Base-by-base conservation (phyloP, 2,797 vertebrate species). In the Selene dorsalis region DNA sequence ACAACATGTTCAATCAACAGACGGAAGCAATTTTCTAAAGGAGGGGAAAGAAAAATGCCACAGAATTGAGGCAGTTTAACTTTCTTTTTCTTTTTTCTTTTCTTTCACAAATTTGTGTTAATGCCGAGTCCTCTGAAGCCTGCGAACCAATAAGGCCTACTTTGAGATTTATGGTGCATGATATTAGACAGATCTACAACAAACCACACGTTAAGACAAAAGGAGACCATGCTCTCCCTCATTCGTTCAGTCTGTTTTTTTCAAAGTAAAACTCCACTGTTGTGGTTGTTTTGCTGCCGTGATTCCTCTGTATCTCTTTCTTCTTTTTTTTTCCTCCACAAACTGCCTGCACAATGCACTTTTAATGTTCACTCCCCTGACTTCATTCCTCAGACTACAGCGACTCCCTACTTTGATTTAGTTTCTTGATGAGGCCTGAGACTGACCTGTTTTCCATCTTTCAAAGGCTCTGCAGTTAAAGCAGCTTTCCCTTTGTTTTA, bases 361-460 rank as follows among this genome's bases (percentile, higher is more conserved):
- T 87, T 85, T 85, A 88, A 85, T 86, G 84, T 79, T 91, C 75
- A 81, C 87, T 89, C 83, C 81, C 81, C 70, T 77, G 82, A 79
- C 75, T 90, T 53, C 57, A 48, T 53, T 88, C 84, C 75, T 74
- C 6, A 6, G 74, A 71, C 77, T 73, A 18, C 62, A 84, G 55
- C 4, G 43, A 89, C 87, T 86, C 87, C 74, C 57, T 28, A 50
- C 88, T 91, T 91, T 91, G 91, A 91, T 91, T 90, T 87, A 75
- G 75, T 52, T 79, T 60, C 84, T 80, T 48, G 58, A 82, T 72
- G 77, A 85, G 22, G 75, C 64, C 84, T 39, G 17, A 70, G 56
- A 77, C 69, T 8, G 86, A 86, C 79, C 83, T 65, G 84, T 64
- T 90, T 89, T 84, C 62, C 74, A 70, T 90, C 86, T 84, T 74